Evolutionary conservation across 1,140 invertebrate species (phyloP).

Genomic region (Drosophila pandora): DNA sequence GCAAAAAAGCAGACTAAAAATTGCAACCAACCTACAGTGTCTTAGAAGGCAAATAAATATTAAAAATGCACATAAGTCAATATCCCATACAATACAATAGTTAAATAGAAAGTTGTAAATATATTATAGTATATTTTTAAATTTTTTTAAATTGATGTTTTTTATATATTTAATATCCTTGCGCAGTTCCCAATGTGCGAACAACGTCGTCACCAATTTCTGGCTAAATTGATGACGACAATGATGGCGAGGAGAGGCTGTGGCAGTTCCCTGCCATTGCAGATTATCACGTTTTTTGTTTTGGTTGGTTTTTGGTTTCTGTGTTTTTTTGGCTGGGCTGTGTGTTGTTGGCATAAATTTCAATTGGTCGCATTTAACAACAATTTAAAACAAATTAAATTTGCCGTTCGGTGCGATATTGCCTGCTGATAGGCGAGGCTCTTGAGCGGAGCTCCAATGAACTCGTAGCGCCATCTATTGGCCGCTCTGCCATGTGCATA

Average conservation of each 20-base stretch:
- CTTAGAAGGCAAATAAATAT: not conserved
- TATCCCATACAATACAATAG: too few relatives aligned
- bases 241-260: constrained; percentile 26
- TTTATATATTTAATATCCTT: not conserved
- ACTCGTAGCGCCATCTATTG: constrained; percentile 64
- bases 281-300: constrained; percentile 68
- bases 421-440: constrained; percentile 69
- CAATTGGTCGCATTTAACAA: constrained; percentile 80
- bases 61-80: not conserved
- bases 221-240: constrained; percentile 78
- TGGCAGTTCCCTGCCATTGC: constrained; percentile 22
- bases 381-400: constrained; percentile 81
- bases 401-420: constrained; percentile 66
- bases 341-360: constrained; percentile 68
- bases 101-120: too few relatives aligned
- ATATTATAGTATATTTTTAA: not conserved
- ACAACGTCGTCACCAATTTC: constrained; percentile 53
- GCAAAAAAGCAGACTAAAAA: constrained; percentile 12
- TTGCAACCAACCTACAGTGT: constrained; percentile 18
- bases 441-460: constrained; percentile 11
- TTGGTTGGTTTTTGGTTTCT: constrained; percentile 42
- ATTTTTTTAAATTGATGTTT: not conserved
- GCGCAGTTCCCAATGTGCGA: constrained; percentile 3
- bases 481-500: constrained; percentile 72
- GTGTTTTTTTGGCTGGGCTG: constrained; percentile 33